Base-by-base conservation (phyloP, 2,888 invertebrate genomes). In the Agelastica alni region DNA sequence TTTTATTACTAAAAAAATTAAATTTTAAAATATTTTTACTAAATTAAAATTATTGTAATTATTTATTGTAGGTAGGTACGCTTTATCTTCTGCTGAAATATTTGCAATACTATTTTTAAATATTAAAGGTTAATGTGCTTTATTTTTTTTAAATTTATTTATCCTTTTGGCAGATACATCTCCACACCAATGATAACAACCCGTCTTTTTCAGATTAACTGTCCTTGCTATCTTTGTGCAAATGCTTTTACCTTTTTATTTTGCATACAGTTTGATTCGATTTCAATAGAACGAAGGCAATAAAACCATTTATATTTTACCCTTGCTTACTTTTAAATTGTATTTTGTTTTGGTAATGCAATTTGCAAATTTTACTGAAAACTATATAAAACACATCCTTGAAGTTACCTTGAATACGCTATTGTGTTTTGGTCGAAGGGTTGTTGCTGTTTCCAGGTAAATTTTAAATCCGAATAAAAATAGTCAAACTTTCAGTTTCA, bases 151-250 rank as follows among this genome's bases (percentile, higher is more conserved):
- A 9, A 32, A 10, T 32, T 6, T 2, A 1, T 31, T 43, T 14
- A 28, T 3, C 26, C 43, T 13, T 4, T 1, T 31, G 2, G 6
- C 10, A 6, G 7, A 1, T 3, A n/a, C 4, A n/a, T 17, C 17
- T 3, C 10, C 36, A 26, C 22, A 34, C 34, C 44, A 12, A 44
- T 44, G 44, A 30, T 12, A 12, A 16, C 9, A 16, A 16, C 32
- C 32, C 62, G 68, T 66, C 67, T 67, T 67, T 70, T n/a, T n/a
- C n/a, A n/a, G n/a, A n/a, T n/a, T n/a, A n/a, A n/a, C n/a, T n/a
- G n/a, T n/a, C n/a, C 67, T 65, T 64, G 64, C 62, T 60, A 62
- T 51, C 65, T 62, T 61, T 56, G 46, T 64, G 64, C 64, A 66
- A 60, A 63, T 59, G 30, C 49, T 51, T 57, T 47, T 53, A 51